Evolutionary conservation across 2,113 vertebrate species (phyloP).

Genomic region (Rhinolophus sinicus): DNA sequence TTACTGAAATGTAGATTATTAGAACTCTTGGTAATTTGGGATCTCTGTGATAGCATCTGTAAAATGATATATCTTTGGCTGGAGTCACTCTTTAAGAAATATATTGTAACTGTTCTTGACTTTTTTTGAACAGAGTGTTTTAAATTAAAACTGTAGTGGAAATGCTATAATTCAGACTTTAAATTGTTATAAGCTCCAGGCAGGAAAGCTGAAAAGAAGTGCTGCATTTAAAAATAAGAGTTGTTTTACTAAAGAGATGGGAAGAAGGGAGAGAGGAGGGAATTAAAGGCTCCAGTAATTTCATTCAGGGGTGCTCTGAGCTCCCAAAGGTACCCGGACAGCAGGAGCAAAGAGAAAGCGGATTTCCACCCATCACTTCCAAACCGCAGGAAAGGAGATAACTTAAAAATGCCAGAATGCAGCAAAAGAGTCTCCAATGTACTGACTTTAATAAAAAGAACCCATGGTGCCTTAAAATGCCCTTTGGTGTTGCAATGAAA

Average conservation of each 20-base stretch:
- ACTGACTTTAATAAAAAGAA: slow-evolving; percentile 6
- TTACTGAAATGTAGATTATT: not conserved
- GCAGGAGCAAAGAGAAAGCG: not conserved
- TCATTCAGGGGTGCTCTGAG: not conserved
- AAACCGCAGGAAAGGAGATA: not conserved
- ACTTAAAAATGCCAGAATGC: slow-evolving; percentile 26
- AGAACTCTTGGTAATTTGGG: not conserved
- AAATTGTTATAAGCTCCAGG: not conserved
- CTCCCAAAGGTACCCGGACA: not conserved
- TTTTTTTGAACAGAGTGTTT: not conserved
- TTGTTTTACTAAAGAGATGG: not conserved
- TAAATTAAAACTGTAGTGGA: not conserved
- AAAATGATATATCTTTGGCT: slow-evolving; percentile 19
- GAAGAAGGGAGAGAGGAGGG: not conserved
- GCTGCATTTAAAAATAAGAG: not conserved
- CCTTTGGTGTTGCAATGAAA: slow-evolving; percentile 14
- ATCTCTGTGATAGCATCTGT: not conserved
- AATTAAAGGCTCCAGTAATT: not conserved
- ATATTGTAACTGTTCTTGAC: not conserved
- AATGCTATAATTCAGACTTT: not conserved
- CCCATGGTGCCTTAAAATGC: not conserved
- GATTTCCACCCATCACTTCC: slow-evolving; percentile 29
- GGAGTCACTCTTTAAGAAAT: not conserved
- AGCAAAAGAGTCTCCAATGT: slow-evolving; percentile 32
- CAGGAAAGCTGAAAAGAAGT: not conserved